These are phyloP conservation scores for Naja naja DNA, from an alignment of 2,113 vertebrate species.

Conservation along the genomic window DNA sequence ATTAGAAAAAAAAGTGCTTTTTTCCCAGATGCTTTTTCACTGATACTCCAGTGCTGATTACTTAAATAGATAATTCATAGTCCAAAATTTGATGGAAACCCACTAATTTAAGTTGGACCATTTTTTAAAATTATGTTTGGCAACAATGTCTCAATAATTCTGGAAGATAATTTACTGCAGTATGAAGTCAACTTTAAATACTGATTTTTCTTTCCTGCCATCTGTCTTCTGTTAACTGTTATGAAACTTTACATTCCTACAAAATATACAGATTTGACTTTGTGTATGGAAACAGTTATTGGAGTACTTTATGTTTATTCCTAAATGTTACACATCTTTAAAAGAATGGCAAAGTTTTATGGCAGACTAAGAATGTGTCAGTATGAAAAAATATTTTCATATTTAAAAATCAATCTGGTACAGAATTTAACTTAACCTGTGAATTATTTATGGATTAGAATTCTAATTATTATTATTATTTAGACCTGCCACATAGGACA, in stretches of 20 bases:
- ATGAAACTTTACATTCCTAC: background rate
- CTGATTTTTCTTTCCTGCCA: background rate
- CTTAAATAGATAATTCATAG: background rate
- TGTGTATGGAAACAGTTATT: background rate
- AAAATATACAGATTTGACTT: background rate
- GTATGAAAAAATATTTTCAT: background rate
- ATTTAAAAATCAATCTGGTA: background rate
- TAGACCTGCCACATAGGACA: background rate
- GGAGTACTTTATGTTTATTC: background rate
- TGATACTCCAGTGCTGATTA: background rate
- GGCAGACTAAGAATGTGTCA: background rate
- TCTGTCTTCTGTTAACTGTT: background rate
- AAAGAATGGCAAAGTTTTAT: background rate
- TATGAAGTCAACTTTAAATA: background rate
- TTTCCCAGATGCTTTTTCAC: background rate
- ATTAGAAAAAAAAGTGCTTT: background rate
- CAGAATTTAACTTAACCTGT: background rate
- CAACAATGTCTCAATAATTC: background rate
- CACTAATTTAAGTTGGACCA: background rate
- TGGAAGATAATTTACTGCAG: background rate
- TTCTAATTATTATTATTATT: background rate
- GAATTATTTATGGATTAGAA: background rate
- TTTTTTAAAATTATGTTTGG: background rate
- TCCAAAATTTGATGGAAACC: background rate
- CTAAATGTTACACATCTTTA: background rate